These are phyloP conservation scores for Ennomos quercinarius DNA, from an alignment of 2,888 invertebrate genomes.

Conservation along the genomic window DNA sequence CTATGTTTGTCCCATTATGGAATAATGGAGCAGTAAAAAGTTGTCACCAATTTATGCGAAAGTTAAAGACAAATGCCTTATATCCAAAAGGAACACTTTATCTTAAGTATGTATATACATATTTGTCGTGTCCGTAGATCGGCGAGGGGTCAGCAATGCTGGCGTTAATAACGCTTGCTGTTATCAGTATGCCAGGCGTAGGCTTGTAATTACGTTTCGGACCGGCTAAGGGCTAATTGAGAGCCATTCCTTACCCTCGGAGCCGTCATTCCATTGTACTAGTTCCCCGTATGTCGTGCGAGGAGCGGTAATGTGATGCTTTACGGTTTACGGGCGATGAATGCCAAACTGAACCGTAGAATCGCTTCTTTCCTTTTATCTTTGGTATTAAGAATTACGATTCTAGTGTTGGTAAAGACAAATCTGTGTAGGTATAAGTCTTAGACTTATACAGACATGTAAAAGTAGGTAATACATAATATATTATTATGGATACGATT, in stretches of 20 bases:
- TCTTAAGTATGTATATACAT: slow-evolving; percentile 1
- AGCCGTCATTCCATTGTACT: slow-evolving; percentile 17
- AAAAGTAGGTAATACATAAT: too few species aligned
- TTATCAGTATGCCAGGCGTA: slow-evolving; percentile 48
- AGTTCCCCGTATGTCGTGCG: slow-evolving; percentile 12
- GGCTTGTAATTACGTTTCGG: slow-evolving; percentile 55
- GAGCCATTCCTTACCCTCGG: slow-evolving; percentile 49
- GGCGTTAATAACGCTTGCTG: slow-evolving; percentile 27
- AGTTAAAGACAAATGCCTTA: too few species aligned
- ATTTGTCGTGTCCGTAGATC: slow-evolving; percentile 8
- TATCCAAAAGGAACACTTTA: background rate
- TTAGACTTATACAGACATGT: too few species aligned
- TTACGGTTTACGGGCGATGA: background rate
- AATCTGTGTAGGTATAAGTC: too few species aligned
- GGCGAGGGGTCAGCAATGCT: slow-evolving; percentile 1
- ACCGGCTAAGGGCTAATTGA: slow-evolving; percentile 49
- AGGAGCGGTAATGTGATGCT: slow-evolving; percentile 2
- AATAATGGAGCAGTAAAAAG: too few species aligned
- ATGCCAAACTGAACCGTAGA: background rate
- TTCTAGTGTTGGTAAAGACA: too few species aligned
- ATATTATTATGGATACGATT: too few species aligned
- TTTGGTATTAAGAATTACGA: too few species aligned
- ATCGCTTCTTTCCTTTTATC: too few species aligned
- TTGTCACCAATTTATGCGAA: too few species aligned
- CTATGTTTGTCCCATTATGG: too few species aligned